Conservation (phyloP, 2,113 vertebrate species). For the Melanostigma gelatinosum region DNA sequence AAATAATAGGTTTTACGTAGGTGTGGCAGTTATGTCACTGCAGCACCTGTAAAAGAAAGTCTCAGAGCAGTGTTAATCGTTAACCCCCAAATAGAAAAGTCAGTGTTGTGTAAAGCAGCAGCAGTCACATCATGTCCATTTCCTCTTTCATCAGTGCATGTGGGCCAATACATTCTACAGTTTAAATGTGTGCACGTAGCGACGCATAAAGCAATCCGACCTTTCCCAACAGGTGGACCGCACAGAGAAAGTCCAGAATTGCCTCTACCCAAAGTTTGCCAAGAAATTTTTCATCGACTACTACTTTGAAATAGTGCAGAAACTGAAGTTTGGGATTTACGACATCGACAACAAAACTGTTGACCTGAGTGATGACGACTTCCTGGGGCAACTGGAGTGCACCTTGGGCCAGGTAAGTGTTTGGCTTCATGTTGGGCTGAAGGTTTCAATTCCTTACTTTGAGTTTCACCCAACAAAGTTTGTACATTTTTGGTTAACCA, state of each 20-base stretch:
- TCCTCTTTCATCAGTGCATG: constrained; percentile 1
- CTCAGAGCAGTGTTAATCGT: constrained; percentile 18
- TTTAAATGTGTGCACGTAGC: neutral
- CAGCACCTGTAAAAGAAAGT: neutral
- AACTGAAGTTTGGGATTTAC: constrained; percentile 93
- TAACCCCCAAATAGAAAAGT: constrained; percentile 20
- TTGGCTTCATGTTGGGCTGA: neutral
- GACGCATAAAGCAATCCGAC: neutral
- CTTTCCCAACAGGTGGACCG: constrained; percentile 75
- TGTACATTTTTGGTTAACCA: too few relatives aligned
- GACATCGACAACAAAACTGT: constrained; percentile 97
- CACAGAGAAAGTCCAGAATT: constrained; percentile 95
- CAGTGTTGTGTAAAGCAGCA: constrained; percentile 1
- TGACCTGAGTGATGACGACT: constrained; percentile 93
- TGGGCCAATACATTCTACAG: too few relatives aligned
- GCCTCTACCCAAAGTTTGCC: constrained; percentile 89
- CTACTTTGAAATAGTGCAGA: constrained; percentile 97
- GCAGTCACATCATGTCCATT: neutral
- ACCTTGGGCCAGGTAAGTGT: constrained; percentile 92
- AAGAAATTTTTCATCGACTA: constrained; percentile 95
- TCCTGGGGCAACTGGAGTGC: constrained; percentile 94
- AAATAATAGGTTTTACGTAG: too few relatives aligned
- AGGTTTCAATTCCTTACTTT: neutral
- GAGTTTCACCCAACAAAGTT: neutral
- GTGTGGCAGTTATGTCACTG: neutral